Evolutionary conservation across 1,140 invertebrate species (phyloP), one percentile per base, ranked within the genome.

Genomic region (Danaus melanippus): DNA sequence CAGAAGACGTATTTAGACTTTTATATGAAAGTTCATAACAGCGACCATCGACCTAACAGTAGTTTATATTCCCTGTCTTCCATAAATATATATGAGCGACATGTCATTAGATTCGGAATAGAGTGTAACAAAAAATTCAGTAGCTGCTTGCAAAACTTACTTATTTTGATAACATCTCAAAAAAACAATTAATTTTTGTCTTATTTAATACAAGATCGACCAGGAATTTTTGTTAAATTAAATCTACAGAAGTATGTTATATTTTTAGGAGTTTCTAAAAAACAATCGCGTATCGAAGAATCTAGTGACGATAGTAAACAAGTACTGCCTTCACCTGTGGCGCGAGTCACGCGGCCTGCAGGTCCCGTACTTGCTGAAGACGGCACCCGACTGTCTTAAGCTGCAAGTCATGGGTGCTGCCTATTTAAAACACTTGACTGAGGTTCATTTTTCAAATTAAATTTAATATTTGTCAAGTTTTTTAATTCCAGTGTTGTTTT

Each of bases 271-370:
- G 43, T 86, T 71, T 44, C 55, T 87, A 21, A 79, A 81, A 42
- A 84, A 84, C 52, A 84, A 80, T 15, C 71, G 77, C 6, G 77
- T 88, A 7, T 86, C 83, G 2, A 59, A 62, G 12, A 77, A 76
- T 17, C 56, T 88, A 11, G 67, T 80, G 12, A 60, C 64, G 0
- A 17, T 82, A 7, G 75, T 84, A 43, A 78, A 80, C 49, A 71
- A 68, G 41, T 87, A 87, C 51, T 67, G 68, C 0, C 53, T 76
- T 12, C 75, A 84, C 12, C 53, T 87, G 40, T 88, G 84, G 84
- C 56, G 71, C 3, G 70, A 77, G 51, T 68, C 70, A 3, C 66
- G 76, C 6, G 84, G 86, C 0, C 50, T 72, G 8, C 84, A 87
- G 54, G 50, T 79, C 21, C 84, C 84, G 0, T 50, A 71, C 40